These are phyloP conservation scores for Strigamia crassipes DNA, from an alignment of 2,888 invertebrate species.

Conservation along the genomic window DNA sequence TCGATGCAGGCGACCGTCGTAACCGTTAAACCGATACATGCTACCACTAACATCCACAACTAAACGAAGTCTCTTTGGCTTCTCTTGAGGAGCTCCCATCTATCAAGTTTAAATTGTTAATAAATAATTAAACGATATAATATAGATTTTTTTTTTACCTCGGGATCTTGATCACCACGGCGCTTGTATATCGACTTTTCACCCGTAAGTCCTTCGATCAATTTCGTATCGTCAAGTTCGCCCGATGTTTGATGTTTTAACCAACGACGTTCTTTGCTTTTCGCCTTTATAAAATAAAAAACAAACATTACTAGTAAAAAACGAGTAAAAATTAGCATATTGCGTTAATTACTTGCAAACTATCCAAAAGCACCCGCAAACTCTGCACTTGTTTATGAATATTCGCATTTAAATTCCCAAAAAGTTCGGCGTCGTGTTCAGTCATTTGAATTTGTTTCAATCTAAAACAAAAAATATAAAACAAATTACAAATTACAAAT, in stretches of 20 bases:
- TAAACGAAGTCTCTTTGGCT: conserved; percentile 83
- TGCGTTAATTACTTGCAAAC: conserved; percentile 68
- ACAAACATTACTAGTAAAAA: too few relatives aligned
- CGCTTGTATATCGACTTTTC: conserved; percentile 88
- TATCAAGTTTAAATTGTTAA: background rate
- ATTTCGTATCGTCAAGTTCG: conserved; percentile 90
- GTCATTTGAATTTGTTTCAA: conserved; percentile 93
- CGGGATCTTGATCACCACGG: conserved; percentile 82
- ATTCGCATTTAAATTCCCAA: conserved; percentile 77
- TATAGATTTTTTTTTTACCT: too few relatives aligned
- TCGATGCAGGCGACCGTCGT: conserved; percentile 89
- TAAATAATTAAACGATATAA: too few relatives aligned
- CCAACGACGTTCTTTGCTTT: conserved; percentile 94
- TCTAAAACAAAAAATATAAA: too few relatives aligned
- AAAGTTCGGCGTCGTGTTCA: conserved; percentile 85
- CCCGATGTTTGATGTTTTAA: conserved; percentile 90
- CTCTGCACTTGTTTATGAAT: conserved; percentile 83
- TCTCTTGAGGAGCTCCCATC: conserved; percentile 79
- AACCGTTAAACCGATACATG: conserved; percentile 96
- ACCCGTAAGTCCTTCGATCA: conserved; percentile 91
- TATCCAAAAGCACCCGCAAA: conserved; percentile 79
- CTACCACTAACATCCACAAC: conserved; percentile 94
- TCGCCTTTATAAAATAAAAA: conserved; percentile 68
- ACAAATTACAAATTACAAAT: background rate
- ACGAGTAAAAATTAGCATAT: background rate